phyloP scores from a whole-genome alignment of 2,113 vertebrate genomes.

The Antigone vipio region DNA sequence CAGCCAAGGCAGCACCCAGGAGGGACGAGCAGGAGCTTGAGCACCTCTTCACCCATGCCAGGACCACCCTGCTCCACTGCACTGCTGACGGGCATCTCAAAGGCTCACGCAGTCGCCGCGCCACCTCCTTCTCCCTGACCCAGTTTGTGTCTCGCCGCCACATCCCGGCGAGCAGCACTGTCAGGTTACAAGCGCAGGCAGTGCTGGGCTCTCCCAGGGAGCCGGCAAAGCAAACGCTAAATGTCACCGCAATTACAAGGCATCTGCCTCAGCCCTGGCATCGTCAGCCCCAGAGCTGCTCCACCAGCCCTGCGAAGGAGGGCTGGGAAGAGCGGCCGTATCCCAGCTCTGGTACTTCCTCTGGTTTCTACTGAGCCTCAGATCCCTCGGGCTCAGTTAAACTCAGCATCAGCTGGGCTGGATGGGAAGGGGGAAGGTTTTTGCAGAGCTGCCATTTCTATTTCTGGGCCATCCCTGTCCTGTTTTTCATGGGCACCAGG shows the following conservation, averaged over 20 bases:
- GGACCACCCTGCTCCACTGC: accelerated
- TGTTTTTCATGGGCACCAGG: neutral
- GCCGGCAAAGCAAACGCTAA: neutral
- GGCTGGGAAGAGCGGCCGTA: neutral
- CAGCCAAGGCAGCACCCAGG: accelerated
- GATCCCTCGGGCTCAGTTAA: neutral
- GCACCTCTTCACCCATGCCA: neutral
- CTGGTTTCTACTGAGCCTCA: neutral
- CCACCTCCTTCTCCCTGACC: neutral
- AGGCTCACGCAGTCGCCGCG: accelerated
- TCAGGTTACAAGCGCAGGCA: neutral
- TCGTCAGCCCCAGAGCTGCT: neutral
- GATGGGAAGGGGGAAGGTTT: neutral
- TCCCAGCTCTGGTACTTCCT: neutral
- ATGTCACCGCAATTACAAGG: neutral
- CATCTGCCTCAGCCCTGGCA: neutral
- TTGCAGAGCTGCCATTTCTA: neutral
- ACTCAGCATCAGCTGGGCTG: neutral
- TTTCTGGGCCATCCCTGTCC: neutral
- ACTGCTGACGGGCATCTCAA: accelerated
- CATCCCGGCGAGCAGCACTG: neutral
- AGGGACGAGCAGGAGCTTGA: neutral
- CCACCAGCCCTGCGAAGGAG: neutral
- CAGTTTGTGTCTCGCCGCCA: neutral
- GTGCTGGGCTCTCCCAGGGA: neutral